Conservation (phyloP, 2,888 invertebrate species). For the Rotaria sp. region DNA sequence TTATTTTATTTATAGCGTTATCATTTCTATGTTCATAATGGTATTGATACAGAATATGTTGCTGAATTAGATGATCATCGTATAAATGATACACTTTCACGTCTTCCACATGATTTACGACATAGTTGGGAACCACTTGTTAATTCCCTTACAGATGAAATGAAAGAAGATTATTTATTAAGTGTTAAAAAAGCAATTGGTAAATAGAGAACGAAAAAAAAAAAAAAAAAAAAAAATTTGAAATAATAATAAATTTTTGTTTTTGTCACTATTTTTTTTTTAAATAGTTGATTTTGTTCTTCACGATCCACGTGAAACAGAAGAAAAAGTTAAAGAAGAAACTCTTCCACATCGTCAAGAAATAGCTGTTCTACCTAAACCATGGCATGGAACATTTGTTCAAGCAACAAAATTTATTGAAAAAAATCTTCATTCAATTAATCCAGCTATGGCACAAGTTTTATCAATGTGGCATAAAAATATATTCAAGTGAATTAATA, state of each 20-base stretch:
- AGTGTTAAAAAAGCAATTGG: conserved; percentile 75
- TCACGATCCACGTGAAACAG: conserved; percentile 64
- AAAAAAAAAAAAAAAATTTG: not conserved
- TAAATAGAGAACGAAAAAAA: conserved; percentile 42
- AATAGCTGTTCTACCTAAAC: conserved; percentile 63
- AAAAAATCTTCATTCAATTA: conserved; percentile 67
- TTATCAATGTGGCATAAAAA: conserved; percentile 70
- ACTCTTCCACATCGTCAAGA: conserved; percentile 57
- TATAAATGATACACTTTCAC: conserved; percentile 58
- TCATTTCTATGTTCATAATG: conserved; percentile 80
- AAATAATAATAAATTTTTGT: conserved; percentile 22
- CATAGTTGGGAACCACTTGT: conserved; percentile 50
- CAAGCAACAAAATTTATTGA: conserved; percentile 58
- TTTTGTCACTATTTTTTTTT: not conserved
- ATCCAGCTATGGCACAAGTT: conserved; percentile 73
- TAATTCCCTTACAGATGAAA: conserved; percentile 66
- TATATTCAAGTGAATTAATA: conserved; percentile 63
- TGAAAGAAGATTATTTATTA: conserved; percentile 75
- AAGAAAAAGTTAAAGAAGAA: conserved; percentile 46
- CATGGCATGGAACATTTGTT: conserved; percentile 63
- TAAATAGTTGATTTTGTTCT: conserved; percentile 76
- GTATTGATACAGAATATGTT: conserved; percentile 80
- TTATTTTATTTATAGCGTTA: conserved; percentile 61
- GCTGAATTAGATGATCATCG: conserved; percentile 72
- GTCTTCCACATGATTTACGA: conserved; percentile 52